Percentiles rank a stretch among this genome's conserved stretches.
These are phyloP conservation scores for Lytechinus pictus DNA, from an alignment of 35 echinoderm and acorn worm species.

Conservation along the genomic window DNA sequence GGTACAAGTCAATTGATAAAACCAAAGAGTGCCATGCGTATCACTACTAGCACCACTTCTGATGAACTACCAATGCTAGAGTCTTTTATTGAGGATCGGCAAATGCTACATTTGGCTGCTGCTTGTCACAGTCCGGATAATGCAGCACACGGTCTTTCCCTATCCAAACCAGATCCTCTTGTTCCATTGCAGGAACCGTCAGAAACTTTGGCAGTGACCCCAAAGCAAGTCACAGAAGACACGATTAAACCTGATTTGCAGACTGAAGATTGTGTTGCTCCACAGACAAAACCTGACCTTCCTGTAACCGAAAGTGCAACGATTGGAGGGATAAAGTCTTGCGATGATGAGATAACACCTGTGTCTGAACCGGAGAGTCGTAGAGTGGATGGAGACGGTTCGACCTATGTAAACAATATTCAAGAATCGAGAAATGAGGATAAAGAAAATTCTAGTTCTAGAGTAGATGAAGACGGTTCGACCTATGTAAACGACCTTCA, in stretches of 20 bases:
- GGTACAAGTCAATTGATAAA: background rate
- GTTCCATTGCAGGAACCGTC: background rate
- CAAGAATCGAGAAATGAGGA: background rate
- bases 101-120: constrained; percentile 7
- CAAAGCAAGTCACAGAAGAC: background rate
- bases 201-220: background rate
- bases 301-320: background rate
- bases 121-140: background rate
- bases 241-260: background rate
- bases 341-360: background rate
- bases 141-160: background rate
- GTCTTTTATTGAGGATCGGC: background rate
- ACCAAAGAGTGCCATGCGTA: background rate
- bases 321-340: background rate
- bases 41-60: background rate
- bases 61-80: constrained; percentile 28
- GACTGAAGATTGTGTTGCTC: background rate
- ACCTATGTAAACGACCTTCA: background rate
- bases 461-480: background rate
- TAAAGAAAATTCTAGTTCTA: background rate
- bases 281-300: background rate
- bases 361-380: background rate
- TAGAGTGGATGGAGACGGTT: background rate
- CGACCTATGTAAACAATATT: background rate
- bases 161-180: background rate